Percentiles rank a stretch among this genome's conserved stretches.
Conservation (phyloP, 1,140 invertebrate genomes). For the Lysiphlebus fabarum region DNA sequence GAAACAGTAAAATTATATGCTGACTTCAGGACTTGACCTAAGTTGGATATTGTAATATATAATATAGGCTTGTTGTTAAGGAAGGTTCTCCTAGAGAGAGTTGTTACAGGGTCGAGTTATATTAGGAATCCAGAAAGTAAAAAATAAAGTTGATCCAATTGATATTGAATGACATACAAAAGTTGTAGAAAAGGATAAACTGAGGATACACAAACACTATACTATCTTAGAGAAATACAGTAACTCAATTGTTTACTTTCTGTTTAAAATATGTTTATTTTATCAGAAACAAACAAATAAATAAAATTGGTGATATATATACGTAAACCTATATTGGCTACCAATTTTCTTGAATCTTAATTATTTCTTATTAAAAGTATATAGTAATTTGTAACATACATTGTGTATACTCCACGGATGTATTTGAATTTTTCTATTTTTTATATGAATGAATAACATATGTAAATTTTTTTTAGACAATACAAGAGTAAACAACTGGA, state of each 20-base stretch:
- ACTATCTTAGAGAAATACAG: background rate
- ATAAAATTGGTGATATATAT: no score
- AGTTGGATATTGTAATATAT: no score
- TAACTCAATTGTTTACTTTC: background rate
- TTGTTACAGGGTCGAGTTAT: slow-evolving; percentile 37
- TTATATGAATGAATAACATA: background rate
- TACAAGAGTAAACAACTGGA: slow-evolving; percentile 54
- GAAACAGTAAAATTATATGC: no score
- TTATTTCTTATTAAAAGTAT: no score
- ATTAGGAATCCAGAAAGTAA: slow-evolving; percentile 43
- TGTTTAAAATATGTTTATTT: background rate
- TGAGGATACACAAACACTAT: slow-evolving; percentile 18
- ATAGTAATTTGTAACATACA: no score
- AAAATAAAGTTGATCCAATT: slow-evolving; percentile 19
- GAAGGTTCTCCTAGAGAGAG: slow-evolving; percentile 22
- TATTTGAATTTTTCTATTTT: background rate
- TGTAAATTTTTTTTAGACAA: slow-evolving; percentile 36
- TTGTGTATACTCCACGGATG: no score
- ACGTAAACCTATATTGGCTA: no score
- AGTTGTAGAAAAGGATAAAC: slow-evolving; percentile 54
- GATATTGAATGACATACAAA: slow-evolving; percentile 55
- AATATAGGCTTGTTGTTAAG: no score
- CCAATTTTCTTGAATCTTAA: no score
- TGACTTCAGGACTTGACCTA: no score
- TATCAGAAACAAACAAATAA: slow-evolving; percentile 9